Percentiles rank a stretch among this genome's conserved stretches.
Evolutionary conservation across 2,888 invertebrate genomes (phyloP).

Genomic region (Nomada ruficornis): DNA sequence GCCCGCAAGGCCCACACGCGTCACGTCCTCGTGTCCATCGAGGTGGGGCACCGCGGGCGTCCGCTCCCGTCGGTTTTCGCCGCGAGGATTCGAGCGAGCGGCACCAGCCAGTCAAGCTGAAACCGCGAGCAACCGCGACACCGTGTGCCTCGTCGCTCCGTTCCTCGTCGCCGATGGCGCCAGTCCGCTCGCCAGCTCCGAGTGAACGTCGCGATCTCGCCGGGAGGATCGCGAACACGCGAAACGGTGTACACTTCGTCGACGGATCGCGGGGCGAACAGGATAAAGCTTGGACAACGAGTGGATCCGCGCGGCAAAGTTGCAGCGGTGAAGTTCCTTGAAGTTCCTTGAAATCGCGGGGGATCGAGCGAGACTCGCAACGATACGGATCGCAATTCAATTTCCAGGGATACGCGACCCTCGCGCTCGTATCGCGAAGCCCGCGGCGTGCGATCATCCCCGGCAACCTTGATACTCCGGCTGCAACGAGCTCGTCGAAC

Average conservation of each 20-base stretch:
- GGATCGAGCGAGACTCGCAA: neutral
- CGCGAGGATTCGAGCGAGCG: conserved; percentile 61
- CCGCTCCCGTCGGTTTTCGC: conserved; percentile 68
- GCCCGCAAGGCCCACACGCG: conserved; percentile 16
- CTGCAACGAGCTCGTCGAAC: neutral
- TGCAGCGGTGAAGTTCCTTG: too few relatives aligned
- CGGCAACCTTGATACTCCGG: neutral
- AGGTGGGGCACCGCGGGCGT: conserved; percentile 28
- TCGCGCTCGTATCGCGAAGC: neutral
- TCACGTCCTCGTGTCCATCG: conserved; percentile 61
- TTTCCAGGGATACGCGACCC: neutral
- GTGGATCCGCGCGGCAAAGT: neutral
- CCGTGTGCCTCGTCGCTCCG: conserved; percentile 43
- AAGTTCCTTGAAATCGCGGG: neutral
- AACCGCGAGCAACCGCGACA: conserved; percentile 76
- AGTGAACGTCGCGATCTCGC: conserved; percentile 2
- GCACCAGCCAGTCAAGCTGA: conserved; percentile 78
- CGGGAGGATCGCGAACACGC: neutral
- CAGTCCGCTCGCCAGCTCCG: neutral
- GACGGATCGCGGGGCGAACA: neutral
- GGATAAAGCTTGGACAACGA: too few relatives aligned
- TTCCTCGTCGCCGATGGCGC: conserved; percentile 37
- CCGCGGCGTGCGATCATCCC: neutral
- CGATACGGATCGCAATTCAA: neutral
- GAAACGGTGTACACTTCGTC: neutral